Percentiles rank a stretch among this genome's conserved stretches.
These are phyloP conservation scores for Myrmecobius fasciatus DNA, from an alignment of 2,113 vertebrate genomes.

Conservation along the genomic window DNA sequence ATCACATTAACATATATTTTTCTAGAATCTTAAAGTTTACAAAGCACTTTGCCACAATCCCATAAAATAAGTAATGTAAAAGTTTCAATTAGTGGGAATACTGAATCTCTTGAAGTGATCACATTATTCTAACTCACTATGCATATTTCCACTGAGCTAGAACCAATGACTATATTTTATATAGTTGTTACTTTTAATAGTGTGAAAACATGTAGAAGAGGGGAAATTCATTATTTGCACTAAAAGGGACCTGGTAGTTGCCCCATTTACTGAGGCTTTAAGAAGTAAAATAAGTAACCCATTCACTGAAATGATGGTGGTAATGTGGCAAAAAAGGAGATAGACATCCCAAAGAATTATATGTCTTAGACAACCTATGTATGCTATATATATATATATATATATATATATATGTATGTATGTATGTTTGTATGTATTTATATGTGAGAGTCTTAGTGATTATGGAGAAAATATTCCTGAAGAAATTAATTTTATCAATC, in stretches of 20 bases:
- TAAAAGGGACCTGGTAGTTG: neutral
- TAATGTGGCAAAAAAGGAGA: neutral
- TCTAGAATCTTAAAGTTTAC: neutral
- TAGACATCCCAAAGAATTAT: neutral
- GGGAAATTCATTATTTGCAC: neutral
- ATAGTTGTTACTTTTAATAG: neutral
- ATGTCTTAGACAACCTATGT: neutral
- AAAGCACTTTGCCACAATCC: neutral
- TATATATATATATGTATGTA: neutral
- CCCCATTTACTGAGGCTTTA: neutral
- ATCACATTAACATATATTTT: neutral
- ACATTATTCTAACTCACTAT: neutral
- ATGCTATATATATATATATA: neutral
- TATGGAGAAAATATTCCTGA: neutral
- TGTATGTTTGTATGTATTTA: too few species aligned
- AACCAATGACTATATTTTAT: neutral
- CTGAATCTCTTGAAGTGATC: neutral
- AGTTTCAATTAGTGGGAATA: neutral
- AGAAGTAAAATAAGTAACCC: neutral
- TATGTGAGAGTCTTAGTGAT: neutral
- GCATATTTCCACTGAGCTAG: neutral
- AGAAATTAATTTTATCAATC: neutral
- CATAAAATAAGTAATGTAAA: neutral
- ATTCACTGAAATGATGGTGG: neutral
- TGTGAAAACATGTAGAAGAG: neutral